phyloP scores from a whole-genome alignment of 2,113 vertebrate genomes.

The Acrocephalus arundinaceus region DNA sequence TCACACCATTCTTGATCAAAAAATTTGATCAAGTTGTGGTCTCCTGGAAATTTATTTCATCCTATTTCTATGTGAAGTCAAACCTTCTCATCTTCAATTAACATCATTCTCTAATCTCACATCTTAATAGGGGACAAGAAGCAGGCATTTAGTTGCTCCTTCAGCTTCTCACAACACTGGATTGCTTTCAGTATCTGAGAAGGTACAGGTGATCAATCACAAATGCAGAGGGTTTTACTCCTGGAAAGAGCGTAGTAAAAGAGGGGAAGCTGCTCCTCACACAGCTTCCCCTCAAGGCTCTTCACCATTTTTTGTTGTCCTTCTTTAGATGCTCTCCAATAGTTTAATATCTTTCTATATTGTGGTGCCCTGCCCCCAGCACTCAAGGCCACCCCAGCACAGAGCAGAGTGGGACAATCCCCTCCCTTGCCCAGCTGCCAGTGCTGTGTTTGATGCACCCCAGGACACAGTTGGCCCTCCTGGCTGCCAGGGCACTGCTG shows the following conservation, averaged over 20 bases:
- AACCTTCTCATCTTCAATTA: not conserved
- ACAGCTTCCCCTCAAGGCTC: fast-evolving
- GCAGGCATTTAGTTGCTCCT: not conserved
- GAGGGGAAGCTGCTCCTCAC: not conserved
- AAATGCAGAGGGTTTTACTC: not conserved
- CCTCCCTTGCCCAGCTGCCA: fast-evolving
- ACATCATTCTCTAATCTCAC: not conserved
- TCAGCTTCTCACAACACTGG: not conserved
- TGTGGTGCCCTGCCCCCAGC: not conserved
- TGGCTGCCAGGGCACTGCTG: not conserved
- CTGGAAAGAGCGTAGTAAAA: not conserved
- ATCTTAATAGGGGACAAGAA: not conserved
- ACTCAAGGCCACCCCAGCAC: fast-evolving
- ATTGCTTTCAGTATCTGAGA: not conserved
- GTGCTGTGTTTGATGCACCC: not conserved
- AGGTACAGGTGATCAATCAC: not conserved
- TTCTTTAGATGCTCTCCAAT: not conserved
- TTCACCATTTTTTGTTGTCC: not conserved
- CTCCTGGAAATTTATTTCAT: not conserved
- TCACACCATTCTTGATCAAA: not conserved
- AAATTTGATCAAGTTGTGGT: not conserved
- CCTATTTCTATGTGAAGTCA: not conserved
- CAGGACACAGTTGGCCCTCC: not conserved
- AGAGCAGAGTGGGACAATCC: not conserved
- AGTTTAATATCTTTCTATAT: not conserved